Evolutionary conservation across 1,140 invertebrate species (phyloP), one percentile per base, ranked within the genome.

Genomic region (Drosophila persimilis): DNA sequence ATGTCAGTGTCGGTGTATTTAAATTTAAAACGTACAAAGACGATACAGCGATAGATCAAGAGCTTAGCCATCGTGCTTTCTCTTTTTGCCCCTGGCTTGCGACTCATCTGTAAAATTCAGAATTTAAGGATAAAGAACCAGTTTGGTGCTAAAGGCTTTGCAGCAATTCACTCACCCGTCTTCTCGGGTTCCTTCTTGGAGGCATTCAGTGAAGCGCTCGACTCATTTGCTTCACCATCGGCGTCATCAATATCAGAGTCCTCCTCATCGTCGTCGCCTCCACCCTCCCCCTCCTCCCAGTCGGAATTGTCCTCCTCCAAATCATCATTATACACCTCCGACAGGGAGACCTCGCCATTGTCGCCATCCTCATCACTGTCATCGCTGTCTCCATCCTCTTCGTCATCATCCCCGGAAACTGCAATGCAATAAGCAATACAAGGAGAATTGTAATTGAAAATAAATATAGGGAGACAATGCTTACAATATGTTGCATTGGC

Each of bases 51-150:
- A 52, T 58, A 71, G 67, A 62, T 73, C 43, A 39, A 60, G 24
- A 29, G 51, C 13, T 45, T 91, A 91, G 81, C 86, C 90, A 69
- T 95, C 95, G 80, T 94, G 93, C 93, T 95, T 95, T 93, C 95
- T 94, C 88, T 95, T 95, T 90, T 95, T 95, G 57, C 95, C 95
- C 92, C 94, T 92, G 50, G 92, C 92, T 76, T 93, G 92, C 78
- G 93, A 91, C 62, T 94, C 93, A 91, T 91, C 73, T 88, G 79
- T 6, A 66, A 58, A 45, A 24, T 2, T 3, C 8, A n/a, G 1
- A 55, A 53, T 7, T 44, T 29, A 56, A 43, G 15, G 17, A 4
- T 17, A 13, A 54, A 39, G 7, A 45, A 46, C 5, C 52, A 24
- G 4, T 45, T 41, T 22, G 6, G 0, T 41, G 24, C 41, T 15